Evolutionary conservation across 2,888 invertebrate species (phyloP).

Genomic region (Chymomyza caudatula): DNA sequence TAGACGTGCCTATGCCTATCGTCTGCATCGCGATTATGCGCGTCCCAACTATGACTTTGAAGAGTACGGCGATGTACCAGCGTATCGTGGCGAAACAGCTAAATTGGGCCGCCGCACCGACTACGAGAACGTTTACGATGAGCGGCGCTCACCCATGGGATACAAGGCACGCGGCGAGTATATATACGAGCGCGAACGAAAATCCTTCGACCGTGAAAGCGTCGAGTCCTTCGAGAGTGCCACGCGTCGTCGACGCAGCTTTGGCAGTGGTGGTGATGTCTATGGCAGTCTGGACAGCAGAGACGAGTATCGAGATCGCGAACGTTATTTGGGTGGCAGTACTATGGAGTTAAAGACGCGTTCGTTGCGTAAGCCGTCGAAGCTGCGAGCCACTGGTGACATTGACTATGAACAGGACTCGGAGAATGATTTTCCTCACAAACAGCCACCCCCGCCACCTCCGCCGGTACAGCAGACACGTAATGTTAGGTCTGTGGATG

Average conservation of each 20-base stretch:
- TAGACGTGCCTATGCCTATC: conserved; percentile 74
- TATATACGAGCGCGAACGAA: conserved; percentile 76
- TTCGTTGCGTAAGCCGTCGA: conserved; percentile 74
- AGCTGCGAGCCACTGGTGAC: conserved; percentile 76
- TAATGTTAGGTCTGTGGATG: conserved; percentile 41
- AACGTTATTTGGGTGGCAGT: conserved; percentile 57
- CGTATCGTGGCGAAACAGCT: conserved; percentile 27
- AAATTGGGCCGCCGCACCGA: conserved; percentile 64
- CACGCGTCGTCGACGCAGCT: conserved; percentile 74
- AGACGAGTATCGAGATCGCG: conserved; percentile 77
- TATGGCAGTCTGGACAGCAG: conserved; percentile 78
- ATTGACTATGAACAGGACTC: conserved; percentile 80
- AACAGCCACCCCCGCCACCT: conserved; percentile 27
- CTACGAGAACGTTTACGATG: conserved; percentile 76
- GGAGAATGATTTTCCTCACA: conserved; percentile 78
- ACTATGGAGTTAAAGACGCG: conserved; percentile 73
- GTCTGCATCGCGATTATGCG: conserved; percentile 76
- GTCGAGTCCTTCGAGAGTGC: conserved; percentile 77
- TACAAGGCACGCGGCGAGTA: conserved; percentile 72
- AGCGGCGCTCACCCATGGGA: conserved; percentile 64
- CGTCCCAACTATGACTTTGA: conserved; percentile 76
- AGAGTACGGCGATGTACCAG: conserved; percentile 56
- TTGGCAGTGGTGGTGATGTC: conserved; percentile 78
- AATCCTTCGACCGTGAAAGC: conserved; percentile 78
- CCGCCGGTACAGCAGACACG: conserved; percentile 29